Conservation (phyloP, 2,113 vertebrate species). For the Ammospiza caudacuta region DNA sequence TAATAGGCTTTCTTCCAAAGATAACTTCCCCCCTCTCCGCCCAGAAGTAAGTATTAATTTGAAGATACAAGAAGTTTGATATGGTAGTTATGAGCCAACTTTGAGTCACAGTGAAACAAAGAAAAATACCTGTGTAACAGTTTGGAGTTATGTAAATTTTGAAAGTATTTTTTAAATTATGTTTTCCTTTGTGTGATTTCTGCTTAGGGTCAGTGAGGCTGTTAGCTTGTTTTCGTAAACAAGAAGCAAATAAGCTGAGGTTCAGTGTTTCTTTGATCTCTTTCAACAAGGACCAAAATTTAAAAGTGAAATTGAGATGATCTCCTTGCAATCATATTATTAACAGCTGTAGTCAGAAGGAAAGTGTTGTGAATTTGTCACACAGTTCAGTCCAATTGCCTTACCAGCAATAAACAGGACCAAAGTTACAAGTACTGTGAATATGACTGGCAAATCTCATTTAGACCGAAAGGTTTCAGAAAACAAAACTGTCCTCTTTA, state of each 20-base stretch:
- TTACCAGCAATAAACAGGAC: neutral
- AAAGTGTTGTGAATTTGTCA: neutral
- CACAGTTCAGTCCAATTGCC: neutral
- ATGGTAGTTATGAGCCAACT: neutral
- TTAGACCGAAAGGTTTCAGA: neutral
- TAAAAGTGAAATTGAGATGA: neutral
- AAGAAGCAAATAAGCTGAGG: neutral
- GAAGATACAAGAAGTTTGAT: neutral
- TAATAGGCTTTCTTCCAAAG: neutral
- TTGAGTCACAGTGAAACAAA: neutral
- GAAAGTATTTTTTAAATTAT: neutral
- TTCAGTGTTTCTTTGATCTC: neutral
- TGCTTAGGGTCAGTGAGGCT: neutral
- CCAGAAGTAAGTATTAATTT: neutral
- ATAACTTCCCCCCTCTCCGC: accelerated
- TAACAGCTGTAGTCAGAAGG: neutral
- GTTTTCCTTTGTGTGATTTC: neutral
- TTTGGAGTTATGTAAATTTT: neutral
- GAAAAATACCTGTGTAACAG: neutral
- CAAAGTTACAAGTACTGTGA: neutral
- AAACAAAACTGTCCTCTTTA: neutral
- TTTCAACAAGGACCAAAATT: neutral
- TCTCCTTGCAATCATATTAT: neutral
- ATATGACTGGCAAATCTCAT: neutral
- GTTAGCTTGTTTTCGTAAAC: neutral